Percentiles rank a stretch among this genome's conserved stretches.
phyloP scores from a whole-genome alignment of 1,140 invertebrate species.

The Lepidotrigona ventralis region DNA sequence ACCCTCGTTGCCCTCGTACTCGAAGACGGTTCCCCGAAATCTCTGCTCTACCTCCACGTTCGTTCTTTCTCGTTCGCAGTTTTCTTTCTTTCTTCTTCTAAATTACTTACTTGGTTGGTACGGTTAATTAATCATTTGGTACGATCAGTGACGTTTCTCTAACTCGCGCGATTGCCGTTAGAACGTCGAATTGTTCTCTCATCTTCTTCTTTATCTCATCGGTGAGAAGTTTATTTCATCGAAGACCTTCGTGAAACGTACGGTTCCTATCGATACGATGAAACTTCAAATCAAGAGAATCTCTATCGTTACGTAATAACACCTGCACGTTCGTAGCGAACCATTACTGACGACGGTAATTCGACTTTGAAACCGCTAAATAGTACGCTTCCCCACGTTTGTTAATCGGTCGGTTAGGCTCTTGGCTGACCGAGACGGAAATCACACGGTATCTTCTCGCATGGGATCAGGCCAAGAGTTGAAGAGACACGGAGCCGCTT shows the following conservation, averaged over 20 bases:
- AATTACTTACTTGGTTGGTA: constrained; percentile 62
- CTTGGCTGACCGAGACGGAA: constrained; percentile 2
- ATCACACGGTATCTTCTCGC: background rate
- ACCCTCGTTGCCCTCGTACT: constrained; percentile 39
- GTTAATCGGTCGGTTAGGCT: background rate
- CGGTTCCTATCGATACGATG: constrained; percentile 2
- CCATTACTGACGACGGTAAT: constrained; percentile 17
- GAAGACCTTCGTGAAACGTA: background rate
- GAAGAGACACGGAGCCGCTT: background rate
- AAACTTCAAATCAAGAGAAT: constrained; percentile 28
- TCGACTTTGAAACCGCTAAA: constrained; percentile 23
- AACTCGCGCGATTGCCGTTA: constrained; percentile 54
- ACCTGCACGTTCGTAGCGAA: background rate
- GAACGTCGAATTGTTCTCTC: background rate
- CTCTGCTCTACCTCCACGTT: constrained; percentile 24
- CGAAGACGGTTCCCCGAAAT: constrained; percentile 55
- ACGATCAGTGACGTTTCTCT: constrained; percentile 61
- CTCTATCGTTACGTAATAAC: constrained; percentile 31
- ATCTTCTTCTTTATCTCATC: background rate
- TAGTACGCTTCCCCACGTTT: constrained; percentile 13
- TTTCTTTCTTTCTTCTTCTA: constrained; percentile 17
- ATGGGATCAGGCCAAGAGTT: constrained; percentile 13
- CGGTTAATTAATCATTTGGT: constrained; percentile 65
- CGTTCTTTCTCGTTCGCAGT: constrained; percentile 26
- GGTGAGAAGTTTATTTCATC: no score